Percentiles rank a stretch among this genome's conserved stretches.
Conservation (phyloP, 2,888 invertebrate species). For the Torymus auratus region DNA sequence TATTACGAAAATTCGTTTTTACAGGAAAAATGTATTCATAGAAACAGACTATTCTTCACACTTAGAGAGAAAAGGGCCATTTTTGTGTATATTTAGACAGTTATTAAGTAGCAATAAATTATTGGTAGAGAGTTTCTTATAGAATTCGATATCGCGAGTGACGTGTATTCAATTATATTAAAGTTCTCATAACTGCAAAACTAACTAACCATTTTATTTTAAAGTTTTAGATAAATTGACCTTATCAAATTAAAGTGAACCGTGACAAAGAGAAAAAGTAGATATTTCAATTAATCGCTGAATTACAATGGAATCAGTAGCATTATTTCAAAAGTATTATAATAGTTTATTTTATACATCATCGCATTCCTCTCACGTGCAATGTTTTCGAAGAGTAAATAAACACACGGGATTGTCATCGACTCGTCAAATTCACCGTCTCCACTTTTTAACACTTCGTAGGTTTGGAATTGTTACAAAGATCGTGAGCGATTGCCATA, state of each 20-base stretch:
- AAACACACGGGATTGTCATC: slow-evolving; percentile 53
- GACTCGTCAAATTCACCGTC: slow-evolving; percentile 33
- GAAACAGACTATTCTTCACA: slow-evolving; percentile 43
- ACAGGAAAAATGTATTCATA: slow-evolving; percentile 28
- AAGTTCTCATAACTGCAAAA: background rate
- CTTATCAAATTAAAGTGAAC: slow-evolving; percentile 2
- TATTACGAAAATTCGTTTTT: slow-evolving; percentile 28
- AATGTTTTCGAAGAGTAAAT: slow-evolving; percentile 23
- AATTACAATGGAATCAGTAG: background rate
- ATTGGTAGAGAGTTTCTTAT: slow-evolving; percentile 20
- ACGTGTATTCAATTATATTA: background rate
- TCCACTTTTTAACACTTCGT: slow-evolving; percentile 13
- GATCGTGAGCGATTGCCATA: slow-evolving; percentile 12
- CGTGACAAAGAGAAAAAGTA: slow-evolving; percentile 1
- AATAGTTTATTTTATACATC: background rate
- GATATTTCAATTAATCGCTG: slow-evolving; percentile 1
- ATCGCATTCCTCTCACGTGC: slow-evolving; percentile 14
- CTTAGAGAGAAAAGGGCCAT: slow-evolving; percentile 48
- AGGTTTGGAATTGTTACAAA: slow-evolving; percentile 27
- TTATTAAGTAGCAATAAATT: slow-evolving; percentile 37
- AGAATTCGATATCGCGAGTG: slow-evolving; percentile 34
- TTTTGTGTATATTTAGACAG: slow-evolving; percentile 35
- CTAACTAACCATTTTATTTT: background rate
- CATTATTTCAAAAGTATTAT: background rate
- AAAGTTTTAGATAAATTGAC: no score